A percentile compares a stretch with the other conserved stretches of the same genome.
Evolutionary conservation across 2,113 vertebrate genomes (phyloP).

Genomic region (Alethe diademata): DNA sequence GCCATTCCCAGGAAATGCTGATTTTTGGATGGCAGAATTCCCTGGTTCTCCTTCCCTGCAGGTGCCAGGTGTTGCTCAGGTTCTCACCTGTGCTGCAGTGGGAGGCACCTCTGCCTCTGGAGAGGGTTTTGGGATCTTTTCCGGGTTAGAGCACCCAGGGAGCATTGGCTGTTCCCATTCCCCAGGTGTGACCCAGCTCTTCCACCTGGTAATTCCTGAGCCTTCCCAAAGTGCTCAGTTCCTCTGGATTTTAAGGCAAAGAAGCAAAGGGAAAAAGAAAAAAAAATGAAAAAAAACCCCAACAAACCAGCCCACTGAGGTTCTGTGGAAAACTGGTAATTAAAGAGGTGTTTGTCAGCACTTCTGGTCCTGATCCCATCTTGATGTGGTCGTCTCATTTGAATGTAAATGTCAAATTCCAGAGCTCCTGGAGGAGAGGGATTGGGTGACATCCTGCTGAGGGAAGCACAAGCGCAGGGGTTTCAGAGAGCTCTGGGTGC

Average conservation of each 20-base stretch:
- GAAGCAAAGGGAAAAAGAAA: neutral
- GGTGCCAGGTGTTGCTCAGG: neutral
- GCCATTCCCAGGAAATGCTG: neutral
- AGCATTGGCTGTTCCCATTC: neutral
- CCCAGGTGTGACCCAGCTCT: neutral
- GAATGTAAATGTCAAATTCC: conserved; percentile 43
- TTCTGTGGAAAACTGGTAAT: neutral
- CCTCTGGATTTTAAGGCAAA: neutral
- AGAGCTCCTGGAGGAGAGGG: neutral
- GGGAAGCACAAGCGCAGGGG: neutral
- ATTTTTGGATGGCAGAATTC: fast-evolving
- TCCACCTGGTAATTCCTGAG: fast-evolving
- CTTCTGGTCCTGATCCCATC: conserved; percentile 25
- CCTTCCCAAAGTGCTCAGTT: neutral
- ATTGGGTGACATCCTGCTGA: neutral
- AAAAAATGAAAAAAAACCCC: neutral
- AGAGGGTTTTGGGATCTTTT: neutral
- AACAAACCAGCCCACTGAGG: neutral
- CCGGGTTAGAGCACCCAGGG: fast-evolving
- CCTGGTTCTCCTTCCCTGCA: neutral
- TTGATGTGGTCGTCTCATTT: conserved; percentile 24
- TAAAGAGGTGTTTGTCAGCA: conserved; percentile 22
- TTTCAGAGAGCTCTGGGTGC: neutral
- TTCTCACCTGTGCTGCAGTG: neutral
- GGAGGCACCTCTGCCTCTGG: neutral